Conservation (phyloP, 2,888 invertebrate species). For the Koerneria pararmatus region DNA sequence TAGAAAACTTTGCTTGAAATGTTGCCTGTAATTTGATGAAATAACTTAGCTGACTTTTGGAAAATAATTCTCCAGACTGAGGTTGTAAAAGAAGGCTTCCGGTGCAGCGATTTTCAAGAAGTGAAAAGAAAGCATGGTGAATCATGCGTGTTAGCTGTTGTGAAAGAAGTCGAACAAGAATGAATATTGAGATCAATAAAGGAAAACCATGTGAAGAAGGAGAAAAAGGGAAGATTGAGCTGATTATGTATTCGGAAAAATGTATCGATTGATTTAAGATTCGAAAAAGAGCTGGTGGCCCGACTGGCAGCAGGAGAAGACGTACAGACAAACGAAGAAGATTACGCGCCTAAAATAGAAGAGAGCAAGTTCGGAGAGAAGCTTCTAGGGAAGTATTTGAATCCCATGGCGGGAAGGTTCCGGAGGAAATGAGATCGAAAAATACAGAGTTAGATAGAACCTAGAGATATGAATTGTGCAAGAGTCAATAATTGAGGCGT, state of each 20-base stretch:
- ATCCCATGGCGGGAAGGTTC: slow-evolving; percentile 44
- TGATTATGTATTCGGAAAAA: background rate
- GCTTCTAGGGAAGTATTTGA: slow-evolving; percentile 46
- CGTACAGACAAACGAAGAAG: slow-evolving; percentile 33
- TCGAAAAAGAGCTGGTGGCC: slow-evolving; percentile 40
- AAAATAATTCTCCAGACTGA: no score
- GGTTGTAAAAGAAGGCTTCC: no score
- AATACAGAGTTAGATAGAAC: background rate
- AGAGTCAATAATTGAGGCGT: background rate
- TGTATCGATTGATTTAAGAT: slow-evolving; percentile 23
- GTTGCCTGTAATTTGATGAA: no score
- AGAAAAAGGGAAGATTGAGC: background rate
- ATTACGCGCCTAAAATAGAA: slow-evolving; percentile 34
- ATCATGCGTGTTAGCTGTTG: no score
- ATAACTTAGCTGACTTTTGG: no score
- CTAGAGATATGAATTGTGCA: background rate
- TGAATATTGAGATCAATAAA: background rate
- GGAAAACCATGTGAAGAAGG: background rate
- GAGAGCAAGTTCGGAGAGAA: slow-evolving; percentile 51
- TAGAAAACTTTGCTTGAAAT: no score
- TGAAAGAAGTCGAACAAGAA: no score
- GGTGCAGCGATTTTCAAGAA: no score
- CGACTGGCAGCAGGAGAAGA: slow-evolving; percentile 38
- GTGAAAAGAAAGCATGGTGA: no score
- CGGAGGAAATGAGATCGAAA: slow-evolving; percentile 16